Conservation (phyloP, 2,888 invertebrate species). For the Napeogenes sylphis region DNA sequence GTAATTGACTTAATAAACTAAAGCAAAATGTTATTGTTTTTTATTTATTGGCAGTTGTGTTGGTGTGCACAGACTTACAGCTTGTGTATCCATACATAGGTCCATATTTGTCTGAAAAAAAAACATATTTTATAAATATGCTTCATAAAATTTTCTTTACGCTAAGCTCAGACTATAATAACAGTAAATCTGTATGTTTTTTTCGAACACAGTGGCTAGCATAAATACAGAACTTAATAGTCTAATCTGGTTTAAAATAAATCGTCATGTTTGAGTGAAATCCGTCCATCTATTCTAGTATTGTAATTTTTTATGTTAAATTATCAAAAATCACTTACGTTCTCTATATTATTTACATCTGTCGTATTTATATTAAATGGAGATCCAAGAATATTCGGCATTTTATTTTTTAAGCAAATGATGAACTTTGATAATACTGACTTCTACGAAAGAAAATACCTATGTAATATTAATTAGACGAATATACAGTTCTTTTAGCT, state of each 20-base stretch:
- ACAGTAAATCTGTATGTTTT: too few species aligned
- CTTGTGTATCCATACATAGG: slow-evolving; percentile 48
- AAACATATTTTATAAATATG: not conserved
- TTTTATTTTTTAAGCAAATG: slow-evolving; percentile 49
- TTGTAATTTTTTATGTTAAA: not conserved
- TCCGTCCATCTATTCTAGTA: too few species aligned
- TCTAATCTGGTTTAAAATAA: too few species aligned
- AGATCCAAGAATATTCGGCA: slow-evolving; percentile 48
- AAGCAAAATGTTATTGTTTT: not conserved
- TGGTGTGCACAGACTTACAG: slow-evolving; percentile 64
- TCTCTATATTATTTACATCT: slow-evolving; percentile 24
- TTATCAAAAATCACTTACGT: slow-evolving; percentile 27
- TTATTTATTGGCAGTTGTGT: slow-evolving; percentile 42
- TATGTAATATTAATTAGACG: not conserved
- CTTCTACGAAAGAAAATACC: slow-evolving; percentile 41
- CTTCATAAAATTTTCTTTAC: too few species aligned
- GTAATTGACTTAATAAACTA: not conserved
- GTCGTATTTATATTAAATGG: slow-evolving; percentile 38
- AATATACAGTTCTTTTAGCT: too few species aligned
- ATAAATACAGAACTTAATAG: too few species aligned
- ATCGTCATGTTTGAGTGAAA: too few species aligned
- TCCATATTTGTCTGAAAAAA: slow-evolving; percentile 42
- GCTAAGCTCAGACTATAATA: too few species aligned
- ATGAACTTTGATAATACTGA: slow-evolving; percentile 48
- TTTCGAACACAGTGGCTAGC: too few species aligned